Base-by-base conservation (phyloP, 2,888 invertebrate genomes). In the Drosophila formosana region DNA sequence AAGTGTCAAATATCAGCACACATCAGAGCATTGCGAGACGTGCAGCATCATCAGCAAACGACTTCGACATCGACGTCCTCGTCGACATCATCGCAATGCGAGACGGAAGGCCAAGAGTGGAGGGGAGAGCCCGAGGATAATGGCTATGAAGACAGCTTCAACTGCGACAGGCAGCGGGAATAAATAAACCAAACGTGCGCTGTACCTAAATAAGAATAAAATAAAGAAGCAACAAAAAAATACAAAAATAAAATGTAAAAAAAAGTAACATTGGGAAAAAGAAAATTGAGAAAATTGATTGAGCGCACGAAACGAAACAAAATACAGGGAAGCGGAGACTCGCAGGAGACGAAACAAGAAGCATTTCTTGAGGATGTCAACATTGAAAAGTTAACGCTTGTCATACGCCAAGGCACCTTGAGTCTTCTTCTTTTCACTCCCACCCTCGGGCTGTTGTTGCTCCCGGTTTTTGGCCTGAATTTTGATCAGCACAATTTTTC, bases 1-100 rank as follows among this genome's bases (percentile, higher is more conserved):
- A 82, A 89, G 88, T 89, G 90, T 88, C 89, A 90, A 86, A 90
- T 78, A 82, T 82, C 82, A 80, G 82, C 85, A 82, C 78, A 82
- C 82, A 79, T 82, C 85, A 77, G 65, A 57, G 72, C 66, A 69
- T 71, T 66, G 70, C 63, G 66, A 69, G 82, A 74, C 82, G 76
- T 72, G 75, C 76, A 77, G 61, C 72, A 66, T 72, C 77, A 78
- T 77, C 66, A 64, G 66, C 64, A 64, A 45, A 56, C 55, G 43
- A 43, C 52, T 34, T 64, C 68, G 43, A 47, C 69, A 70, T 67
- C 66, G 68, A 60, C 80, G 58, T 47, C 66, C 32, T 41, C 68
- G 41, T 65, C 69, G 49, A 46, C 69, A 70, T 68, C 66, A 61
- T 43, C 58, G 52, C 34, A 28, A 51, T 58, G 26, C 26, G 28